Evolutionary conservation across 2,888 invertebrate genomes (phyloP).

Genomic region (Cantharis rufa): DNA sequence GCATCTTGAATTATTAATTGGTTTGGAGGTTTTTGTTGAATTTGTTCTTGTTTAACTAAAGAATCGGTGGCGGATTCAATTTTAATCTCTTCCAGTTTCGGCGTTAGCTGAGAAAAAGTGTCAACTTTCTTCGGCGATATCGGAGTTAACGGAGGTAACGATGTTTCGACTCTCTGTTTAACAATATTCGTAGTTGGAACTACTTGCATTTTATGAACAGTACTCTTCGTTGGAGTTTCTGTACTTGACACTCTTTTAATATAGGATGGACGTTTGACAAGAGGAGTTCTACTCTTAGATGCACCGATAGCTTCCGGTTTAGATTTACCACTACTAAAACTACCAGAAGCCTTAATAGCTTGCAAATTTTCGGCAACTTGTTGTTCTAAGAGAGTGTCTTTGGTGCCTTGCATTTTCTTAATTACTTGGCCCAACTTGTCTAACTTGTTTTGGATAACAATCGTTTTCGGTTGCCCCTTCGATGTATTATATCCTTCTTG

Average conservation of each 20-base stretch:
- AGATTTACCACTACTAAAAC: constrained; percentile 24
- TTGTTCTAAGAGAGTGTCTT: constrained; percentile 48
- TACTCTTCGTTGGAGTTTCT: background rate
- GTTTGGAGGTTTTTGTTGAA: constrained; percentile 49
- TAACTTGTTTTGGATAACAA: constrained; percentile 52
- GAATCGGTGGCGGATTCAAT: constrained; percentile 7
- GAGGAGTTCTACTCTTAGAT: constrained; percentile 10
- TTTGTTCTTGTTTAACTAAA: constrained; percentile 32
- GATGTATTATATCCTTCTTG: constrained; percentile 26
- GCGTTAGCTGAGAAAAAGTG: constrained; percentile 4
- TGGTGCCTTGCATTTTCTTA: constrained; percentile 47
- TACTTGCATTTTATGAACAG: background rate
- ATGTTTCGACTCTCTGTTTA: constrained; percentile 11
- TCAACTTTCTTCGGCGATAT: constrained; percentile 40
- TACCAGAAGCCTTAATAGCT: constrained; percentile 51
- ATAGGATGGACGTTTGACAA: constrained; percentile 16
- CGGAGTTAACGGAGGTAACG: constrained; percentile 44
- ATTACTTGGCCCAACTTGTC: constrained; percentile 53
- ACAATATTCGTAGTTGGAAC: background rate
- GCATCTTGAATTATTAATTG: constrained; percentile 55
- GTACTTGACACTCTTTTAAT: constrained; percentile 7
- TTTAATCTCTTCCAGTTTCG: constrained; percentile 23
- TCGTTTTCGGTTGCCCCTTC: constrained; percentile 46
- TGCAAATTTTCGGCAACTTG: constrained; percentile 54
- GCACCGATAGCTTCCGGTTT: constrained; percentile 29